These are phyloP conservation scores for Mastomys coucha DNA, from an alignment of 2,113 vertebrate genomes.

Conservation along the genomic window DNA sequence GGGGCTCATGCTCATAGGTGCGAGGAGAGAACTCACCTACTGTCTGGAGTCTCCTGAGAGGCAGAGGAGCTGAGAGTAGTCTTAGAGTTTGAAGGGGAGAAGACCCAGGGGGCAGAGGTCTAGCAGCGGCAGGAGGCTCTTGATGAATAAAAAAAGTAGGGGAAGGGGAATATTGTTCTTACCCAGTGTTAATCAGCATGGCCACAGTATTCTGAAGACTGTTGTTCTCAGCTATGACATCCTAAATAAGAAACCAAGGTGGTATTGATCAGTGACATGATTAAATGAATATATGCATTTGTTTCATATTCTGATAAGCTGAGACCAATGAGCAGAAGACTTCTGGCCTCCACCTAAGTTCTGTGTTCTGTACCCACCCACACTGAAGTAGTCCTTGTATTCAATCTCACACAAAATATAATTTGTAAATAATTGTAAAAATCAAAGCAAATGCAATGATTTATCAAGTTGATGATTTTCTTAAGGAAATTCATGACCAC, in stretches of 20 bases:
- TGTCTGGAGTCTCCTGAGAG: not conserved
- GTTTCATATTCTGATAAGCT: not conserved
- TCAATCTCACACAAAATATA: not conserved
- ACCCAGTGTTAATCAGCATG: not conserved
- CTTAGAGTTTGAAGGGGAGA: not conserved
- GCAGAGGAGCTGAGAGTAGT: not conserved
- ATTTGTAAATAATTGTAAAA: not conserved
- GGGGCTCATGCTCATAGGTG: not conserved
- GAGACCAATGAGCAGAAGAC: not conserved
- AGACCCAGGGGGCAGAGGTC: not conserved
- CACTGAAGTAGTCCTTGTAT: not conserved
- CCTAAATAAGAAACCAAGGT: not conserved
- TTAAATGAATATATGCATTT: not conserved
- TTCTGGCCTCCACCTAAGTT: not conserved
- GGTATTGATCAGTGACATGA: not conserved
- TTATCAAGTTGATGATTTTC: not conserved
- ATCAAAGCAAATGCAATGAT: not conserved
- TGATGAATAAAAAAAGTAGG: not conserved
- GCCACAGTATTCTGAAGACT: not conserved
- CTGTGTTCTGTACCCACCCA: not conserved
- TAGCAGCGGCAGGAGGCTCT: not conserved
- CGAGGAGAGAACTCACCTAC: not conserved
- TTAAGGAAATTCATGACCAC: too few species aligned
- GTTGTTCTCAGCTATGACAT: not conserved
- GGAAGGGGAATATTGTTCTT: not conserved